Evolutionary conservation across 2,113 vertebrate species (phyloP).

Genomic region (Apistogramma diplotaenia): DNA sequence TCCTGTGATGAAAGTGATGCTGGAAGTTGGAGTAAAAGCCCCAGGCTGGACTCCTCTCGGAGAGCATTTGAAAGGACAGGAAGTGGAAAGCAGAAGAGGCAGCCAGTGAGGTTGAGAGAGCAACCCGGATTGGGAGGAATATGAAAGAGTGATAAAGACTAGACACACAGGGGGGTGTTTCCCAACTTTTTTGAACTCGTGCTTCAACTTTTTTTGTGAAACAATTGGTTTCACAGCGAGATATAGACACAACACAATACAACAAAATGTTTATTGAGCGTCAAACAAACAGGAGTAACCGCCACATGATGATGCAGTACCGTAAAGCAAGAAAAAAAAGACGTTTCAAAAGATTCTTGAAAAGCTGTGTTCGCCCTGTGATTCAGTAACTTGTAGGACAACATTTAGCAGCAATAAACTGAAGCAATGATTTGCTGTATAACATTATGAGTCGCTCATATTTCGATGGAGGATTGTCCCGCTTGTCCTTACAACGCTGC

Average conservation of each 20-base stretch:
- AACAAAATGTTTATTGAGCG: not conserved
- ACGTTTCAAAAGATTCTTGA: not conserved
- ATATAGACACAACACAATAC: not conserved
- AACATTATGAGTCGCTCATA: not conserved
- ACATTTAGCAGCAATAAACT: not conserved
- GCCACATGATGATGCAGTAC: not conserved
- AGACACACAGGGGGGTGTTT: not conserved
- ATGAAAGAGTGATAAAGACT: not conserved
- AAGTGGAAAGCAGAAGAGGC: conserved; percentile 2
- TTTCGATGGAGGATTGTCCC: not conserved
- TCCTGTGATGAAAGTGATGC: conserved; percentile 39
- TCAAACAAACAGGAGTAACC: not conserved
- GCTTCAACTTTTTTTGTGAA: too few relatives aligned
- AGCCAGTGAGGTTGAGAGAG: not conserved
- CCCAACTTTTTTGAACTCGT: not conserved
- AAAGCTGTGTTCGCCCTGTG: not conserved
- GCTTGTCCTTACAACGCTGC: not conserved
- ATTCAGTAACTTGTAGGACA: not conserved
- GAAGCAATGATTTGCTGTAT: not conserved
- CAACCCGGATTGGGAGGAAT: not conserved
- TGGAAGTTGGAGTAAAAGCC: conserved; percentile 24
- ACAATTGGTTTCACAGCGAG: not conserved
- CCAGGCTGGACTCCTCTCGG: not conserved
- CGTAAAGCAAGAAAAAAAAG: not conserved
- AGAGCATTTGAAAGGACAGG: not conserved